Evolutionary conservation across 2,113 vertebrate species (phyloP), one percentile per base, ranked within the genome.

Genomic region (Notothenia coriiceps): DNA sequence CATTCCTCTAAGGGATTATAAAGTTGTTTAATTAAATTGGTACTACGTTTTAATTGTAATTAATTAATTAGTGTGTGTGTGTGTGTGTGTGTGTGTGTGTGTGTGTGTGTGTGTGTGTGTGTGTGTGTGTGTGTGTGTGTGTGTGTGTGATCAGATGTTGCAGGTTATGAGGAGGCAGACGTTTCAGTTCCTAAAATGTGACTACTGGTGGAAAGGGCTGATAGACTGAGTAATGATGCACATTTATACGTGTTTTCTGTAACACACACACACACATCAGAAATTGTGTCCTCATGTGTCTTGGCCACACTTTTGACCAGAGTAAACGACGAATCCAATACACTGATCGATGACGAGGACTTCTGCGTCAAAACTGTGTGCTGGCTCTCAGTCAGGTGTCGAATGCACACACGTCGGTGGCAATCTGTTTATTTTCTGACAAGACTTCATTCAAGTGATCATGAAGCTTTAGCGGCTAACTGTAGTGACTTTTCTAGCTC

Each of bases 161-260:
- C 70, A 43, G 5, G 17, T 56, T 75, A 65, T 71, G 18, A 49
- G 18, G 62, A 56, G 29, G 40, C 14, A 66, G 61, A 77, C 2
- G 46, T 85, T 79, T 77, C 77, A 82, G 33, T 83, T 88, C 74
- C 74, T 83, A 22, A 69, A 78, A 75, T 50, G 17, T 1, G 11
- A 35, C 22, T 71, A 2, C 15, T 56, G 12, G 1, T 14, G 3
- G 12, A 40, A 8, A 47, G 15, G 20, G 55, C 46, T 62, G 49
- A 40, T 10, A 4, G 29, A 29, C 25, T 25, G 25, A 25, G 25
- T 25, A 25, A 25, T 2, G 25, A 25, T 25, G 25, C 29, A 29
- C 29, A 29, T 29, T 3, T 29, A 4, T 29, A 29, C 6, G 43
- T 18, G 29, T 49, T 52, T 52, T 66, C 4, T 60, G 14, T 74